Base-by-base conservation (phyloP, 2,797 vertebrate species). In the Acrocephalus scirpaceus region DNA sequence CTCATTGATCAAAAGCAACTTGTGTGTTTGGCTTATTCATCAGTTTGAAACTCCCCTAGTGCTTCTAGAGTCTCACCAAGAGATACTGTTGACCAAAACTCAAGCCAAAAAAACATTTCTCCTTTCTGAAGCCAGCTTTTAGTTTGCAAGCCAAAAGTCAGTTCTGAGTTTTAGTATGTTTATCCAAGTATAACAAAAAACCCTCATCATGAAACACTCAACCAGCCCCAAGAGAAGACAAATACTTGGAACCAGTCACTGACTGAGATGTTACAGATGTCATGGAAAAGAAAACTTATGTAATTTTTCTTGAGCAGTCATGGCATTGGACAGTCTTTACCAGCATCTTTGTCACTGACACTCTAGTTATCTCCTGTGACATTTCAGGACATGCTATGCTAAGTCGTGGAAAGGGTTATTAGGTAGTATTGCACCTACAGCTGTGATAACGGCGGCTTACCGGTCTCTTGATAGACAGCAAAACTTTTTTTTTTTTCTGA, bases 121-220 rank as follows among this genome's bases (percentile, higher is more conserved):
- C 66, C 66, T 74, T 88, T 95, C 65, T 80, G 53, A 87, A 94
- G 40, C 58, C 51, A 93, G 80, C 26, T 69, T 78, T 90, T 91
- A 58, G 42, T 73, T 84, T 82, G 66, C 30, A 88, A 92, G 86
- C 91, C 92, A 94, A 69, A 91, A 91, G 45, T 80, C 25, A 76
- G 4, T 56, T 93, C 84, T 88, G 77, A 84, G 38, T 93, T 94
- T 93, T 80, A 88, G 58, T 84, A 44, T 81, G 38, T 84, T 81
- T 90, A 85, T 96, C 93, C 91, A 96, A 96, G 54, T 84, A 81
- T 36, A 96, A 96, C 84, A 94, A 92, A 93, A 94, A 73, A 29
- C 70, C 56, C 40, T 89, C 77, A 73, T 95, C 92, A 81, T 70
- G 56, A 93, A 96, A 92, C 94, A 95, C 92, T 95, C 88, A 94